phyloP scores from a whole-genome alignment of 2,888 invertebrate species.

The Platycnemis pennipes region DNA sequence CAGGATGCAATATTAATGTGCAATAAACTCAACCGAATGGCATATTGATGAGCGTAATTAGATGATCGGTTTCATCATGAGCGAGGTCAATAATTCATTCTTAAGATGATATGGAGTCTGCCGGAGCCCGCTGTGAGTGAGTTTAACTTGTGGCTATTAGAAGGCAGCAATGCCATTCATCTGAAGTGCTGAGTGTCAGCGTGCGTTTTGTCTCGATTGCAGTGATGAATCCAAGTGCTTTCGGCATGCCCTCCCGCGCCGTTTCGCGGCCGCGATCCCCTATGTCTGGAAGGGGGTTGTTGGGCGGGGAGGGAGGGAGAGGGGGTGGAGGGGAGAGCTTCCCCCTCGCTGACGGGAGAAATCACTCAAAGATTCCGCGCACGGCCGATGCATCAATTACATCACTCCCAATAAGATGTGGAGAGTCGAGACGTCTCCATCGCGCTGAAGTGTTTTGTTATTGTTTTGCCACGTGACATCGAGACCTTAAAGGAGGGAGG shows the following conservation, averaged over 20 bases:
- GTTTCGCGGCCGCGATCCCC: too few relatives aligned
- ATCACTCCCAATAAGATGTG: slow-evolving; percentile 29
- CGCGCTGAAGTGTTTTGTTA: neutral
- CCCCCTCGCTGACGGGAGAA: neutral
- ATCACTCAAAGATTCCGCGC: slow-evolving; percentile 1
- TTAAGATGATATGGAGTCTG: neutral
- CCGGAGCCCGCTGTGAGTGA: neutral
- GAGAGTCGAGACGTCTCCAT: slow-evolving; percentile 4
- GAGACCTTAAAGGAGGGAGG: neutral
- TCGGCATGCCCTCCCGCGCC: too few relatives aligned
- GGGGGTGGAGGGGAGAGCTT: neutral
- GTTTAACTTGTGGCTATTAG: neutral
- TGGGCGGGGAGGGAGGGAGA: neutral
- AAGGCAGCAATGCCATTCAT: neutral
- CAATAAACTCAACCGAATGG: too few relatives aligned
- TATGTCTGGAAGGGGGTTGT: neutral
- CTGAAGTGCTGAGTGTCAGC: too few relatives aligned
- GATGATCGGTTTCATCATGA: neutral
- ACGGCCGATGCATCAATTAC: slow-evolving; percentile 22
- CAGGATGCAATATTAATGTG: too few relatives aligned
- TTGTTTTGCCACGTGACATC: slow-evolving; percentile 22
- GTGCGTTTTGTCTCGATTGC: too few relatives aligned
- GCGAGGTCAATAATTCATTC: neutral
- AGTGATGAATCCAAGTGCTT: too few relatives aligned
- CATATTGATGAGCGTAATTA: neutral